A percentile compares a stretch with the other conserved stretches of the same genome.
Conservation (phyloP, 2,888 invertebrate species). For the Orthosia cruda region DNA sequence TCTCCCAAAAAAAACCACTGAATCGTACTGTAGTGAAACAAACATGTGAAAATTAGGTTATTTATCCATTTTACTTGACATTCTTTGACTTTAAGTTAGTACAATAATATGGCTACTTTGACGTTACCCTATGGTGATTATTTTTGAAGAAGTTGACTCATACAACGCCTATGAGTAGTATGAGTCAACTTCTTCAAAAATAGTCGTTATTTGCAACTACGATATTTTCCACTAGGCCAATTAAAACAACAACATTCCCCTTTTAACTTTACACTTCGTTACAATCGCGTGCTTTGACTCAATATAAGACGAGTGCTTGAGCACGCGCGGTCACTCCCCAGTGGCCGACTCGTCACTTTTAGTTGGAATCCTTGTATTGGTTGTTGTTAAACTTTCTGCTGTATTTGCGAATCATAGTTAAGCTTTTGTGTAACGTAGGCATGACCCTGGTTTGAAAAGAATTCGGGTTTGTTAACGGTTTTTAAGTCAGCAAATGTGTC, state of each 20-base stretch:
- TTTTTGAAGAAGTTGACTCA: too few species aligned
- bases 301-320: conserved; percentile 58
- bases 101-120: too few species aligned
- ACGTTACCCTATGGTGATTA: too few species aligned
- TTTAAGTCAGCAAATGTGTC: conserved; percentile 12
- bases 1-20: too few species aligned
- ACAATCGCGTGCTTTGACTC: conserved; percentile 47
- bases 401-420: conserved; percentile 51
- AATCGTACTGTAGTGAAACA: too few species aligned
- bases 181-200: background rate
- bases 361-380: conserved; percentile 46
- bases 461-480: conserved; percentile 2
- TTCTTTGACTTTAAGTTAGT: too few species aligned
- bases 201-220: background rate
- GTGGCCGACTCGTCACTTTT: conserved; percentile 28
- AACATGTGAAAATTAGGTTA: too few species aligned
- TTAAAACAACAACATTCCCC: conserved; percentile 36
- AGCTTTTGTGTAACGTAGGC: conserved; percentile 23
- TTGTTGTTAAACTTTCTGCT: conserved; percentile 50
- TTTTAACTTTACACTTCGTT: conserved; percentile 40
- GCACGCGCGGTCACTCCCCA: conserved; percentile 65
- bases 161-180: too few species aligned
- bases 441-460: conserved; percentile 15
- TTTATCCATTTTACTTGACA: too few species aligned
- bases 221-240: conserved; percentile 3